A percentile compares a stretch with the other conserved stretches of the same genome.
Conservation (phyloP, 2,113 vertebrate species). For the Lepisosteus oculatus region DNA sequence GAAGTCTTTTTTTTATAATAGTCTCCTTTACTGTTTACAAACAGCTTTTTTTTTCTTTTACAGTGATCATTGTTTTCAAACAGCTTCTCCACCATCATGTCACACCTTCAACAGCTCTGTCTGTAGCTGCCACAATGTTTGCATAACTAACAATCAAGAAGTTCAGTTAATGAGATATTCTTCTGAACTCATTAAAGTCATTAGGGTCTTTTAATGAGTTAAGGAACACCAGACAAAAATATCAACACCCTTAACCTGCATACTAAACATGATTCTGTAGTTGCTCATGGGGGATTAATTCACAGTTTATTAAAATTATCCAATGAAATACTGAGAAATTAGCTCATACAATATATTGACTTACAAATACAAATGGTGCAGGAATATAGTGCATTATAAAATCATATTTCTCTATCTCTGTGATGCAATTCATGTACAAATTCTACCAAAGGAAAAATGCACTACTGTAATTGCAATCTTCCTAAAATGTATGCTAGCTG, state of each 20-base stretch:
- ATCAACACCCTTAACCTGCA: constrained; percentile 44
- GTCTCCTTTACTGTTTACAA: too few relatives aligned
- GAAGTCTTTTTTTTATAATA: not conserved
- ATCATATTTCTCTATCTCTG: too few relatives aligned
- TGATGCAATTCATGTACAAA: constrained; percentile 41
- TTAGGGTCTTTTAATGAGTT: constrained; percentile 38
- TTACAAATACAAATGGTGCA: too few relatives aligned
- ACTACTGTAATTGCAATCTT: constrained; percentile 18
- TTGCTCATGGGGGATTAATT: constrained; percentile 14
- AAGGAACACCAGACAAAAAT: constrained; percentile 26
- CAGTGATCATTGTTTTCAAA: not conserved
- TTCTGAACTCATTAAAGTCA: constrained; percentile 59
- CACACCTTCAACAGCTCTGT: constrained; percentile 44
- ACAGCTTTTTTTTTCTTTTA: constrained; percentile 4
- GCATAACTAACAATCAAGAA: constrained; percentile 45
- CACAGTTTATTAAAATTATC: too few relatives aligned
- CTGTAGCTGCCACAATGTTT: constrained; percentile 18
- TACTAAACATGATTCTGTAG: constrained; percentile 55
- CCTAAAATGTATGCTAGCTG: constrained; percentile 34
- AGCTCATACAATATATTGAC: too few relatives aligned
- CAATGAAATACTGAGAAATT: too few relatives aligned
- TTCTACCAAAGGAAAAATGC: constrained; percentile 40
- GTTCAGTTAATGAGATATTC: constrained; percentile 67
- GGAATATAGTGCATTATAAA: too few relatives aligned
- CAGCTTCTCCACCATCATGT: constrained; percentile 13